Conservation (phyloP, 2,797 vertebrate genomes). For the Oophaga sylvatica region DNA sequence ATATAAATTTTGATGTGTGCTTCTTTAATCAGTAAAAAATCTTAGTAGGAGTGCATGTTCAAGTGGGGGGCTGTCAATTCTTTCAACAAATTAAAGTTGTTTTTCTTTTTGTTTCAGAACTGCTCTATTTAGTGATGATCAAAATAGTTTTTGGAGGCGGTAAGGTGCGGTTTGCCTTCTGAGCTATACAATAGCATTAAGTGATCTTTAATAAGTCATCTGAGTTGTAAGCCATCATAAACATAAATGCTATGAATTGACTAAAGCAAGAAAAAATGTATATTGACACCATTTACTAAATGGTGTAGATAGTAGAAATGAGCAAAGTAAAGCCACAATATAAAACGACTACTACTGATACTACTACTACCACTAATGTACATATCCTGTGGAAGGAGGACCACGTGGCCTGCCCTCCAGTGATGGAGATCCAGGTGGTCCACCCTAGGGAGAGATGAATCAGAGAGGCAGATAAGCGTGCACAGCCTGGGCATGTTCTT, state of each 20-base stretch:
- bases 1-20: too few species aligned
- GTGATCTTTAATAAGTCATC: not conserved
- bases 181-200: not conserved
- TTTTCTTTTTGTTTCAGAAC: not conserved
- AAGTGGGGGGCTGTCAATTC: too few species aligned
- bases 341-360: not conserved
- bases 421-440: conserved; percentile 52
- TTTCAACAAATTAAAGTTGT: not conserved
- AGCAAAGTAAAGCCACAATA: not conserved
- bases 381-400: not conserved
- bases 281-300: not conserved
- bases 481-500: conserved; percentile 73
- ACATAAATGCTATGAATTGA: not conserved
- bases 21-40: too few species aligned
- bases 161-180: not conserved
- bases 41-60: too few species aligned
- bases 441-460: conserved; percentile 54
- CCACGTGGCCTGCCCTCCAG: not conserved
- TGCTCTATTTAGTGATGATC: not conserved
- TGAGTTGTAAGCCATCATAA: not conserved
- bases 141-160: not conserved
- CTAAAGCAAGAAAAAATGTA: not conserved
- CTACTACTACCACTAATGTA: not conserved
- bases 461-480: conserved; percentile 65
- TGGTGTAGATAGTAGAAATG: not conserved